Base-by-base conservation (phyloP, 2,888 invertebrate genomes). In the Microchrysa polita region DNA sequence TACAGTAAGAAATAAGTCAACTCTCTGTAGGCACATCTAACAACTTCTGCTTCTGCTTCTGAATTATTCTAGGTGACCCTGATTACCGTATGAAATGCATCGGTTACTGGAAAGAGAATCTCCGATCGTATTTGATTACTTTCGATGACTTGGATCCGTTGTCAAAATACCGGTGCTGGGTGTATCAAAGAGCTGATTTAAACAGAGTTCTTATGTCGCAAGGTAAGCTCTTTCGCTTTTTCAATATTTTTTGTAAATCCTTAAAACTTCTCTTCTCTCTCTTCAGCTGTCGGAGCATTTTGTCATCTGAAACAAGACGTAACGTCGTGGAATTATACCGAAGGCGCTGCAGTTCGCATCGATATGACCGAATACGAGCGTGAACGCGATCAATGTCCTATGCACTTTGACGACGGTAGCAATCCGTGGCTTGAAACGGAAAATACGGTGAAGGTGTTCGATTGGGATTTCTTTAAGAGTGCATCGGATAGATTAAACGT, bases 71-170 rank as follows among this genome's bases (percentile, higher is more conserved):
- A 81, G 81, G 81, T 88, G 94, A 95, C 82, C 96, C 97, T 1
- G 98, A 98, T 88, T 96, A 97, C 81, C 92, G 91, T 83, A 93
- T 98, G 92, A 96, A 96, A 82, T 98, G 98, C 82, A 96, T 98
- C 79, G 98, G 97, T 0, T 98, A 90, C 84, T 98, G 97, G 96
- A 96, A 97, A 84, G 98, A 98, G 83, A 98, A 98, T 87, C 88
- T 98, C 48, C 95, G 94, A 83, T 98, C 98, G 0, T 98, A 98
- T 84, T 86, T 98, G 57, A 93, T 98, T 73, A 98, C 98, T 0
- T 97, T 93, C 83, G 98, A 98, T 83, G 96, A 96, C 82, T 88
- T 97, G 79, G 98, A 98, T 87, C 95, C 98, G 0, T 93, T 95
- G 80, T 96, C 96, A 2, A 95, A 93, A 83, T 98, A 97, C 83